Base-by-base conservation (phyloP, 2,888 invertebrate species). In the Drosophila falleni region DNA sequence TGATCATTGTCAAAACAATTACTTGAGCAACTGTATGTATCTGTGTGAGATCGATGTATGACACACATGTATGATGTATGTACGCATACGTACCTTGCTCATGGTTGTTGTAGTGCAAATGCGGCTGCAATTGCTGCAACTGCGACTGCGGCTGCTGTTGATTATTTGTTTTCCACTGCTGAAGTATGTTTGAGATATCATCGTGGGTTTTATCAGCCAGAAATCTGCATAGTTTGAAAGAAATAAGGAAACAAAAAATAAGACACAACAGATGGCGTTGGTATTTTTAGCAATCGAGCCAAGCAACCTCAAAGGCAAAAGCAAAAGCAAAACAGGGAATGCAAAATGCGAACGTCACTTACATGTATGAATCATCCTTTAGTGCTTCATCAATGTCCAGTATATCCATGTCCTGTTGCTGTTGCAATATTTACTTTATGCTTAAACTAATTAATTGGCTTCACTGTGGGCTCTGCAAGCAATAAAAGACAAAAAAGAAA, bases 291-390 rank as follows among this genome's bases (percentile, higher is more conserved):
- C 68, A 51, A 41, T 61, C 41, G 47, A 41, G 44, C 19, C 13
- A 23, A 29, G 10, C 15, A 23, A 29, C 41, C 16, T 15, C 16
- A 77, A 78, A 53, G 44, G 26, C 5, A 42, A 11, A 16, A 31
- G 23, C 23, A 44, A 33, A 16, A 31, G 31, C 23, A 44, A 33
- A 23, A 26, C 37, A 37, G 16, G 35, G 37, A 33, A 50, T 46
- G 31, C 53, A 64, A 74, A 74, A 66, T 41, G 39, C 26, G 9
- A 49, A 59, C 61, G 54, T 55, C 62, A 87, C 91, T 90, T 87
- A 92, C 92, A 91, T 92, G 87, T 92, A 92, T 81, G 92, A 92
- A 91, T 92, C 92, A 91, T 92, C 92, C 85, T 92, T 92, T 33
- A 92, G 82, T 35, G 89, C 92, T 79, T 92, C 92, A 81, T 92